These are phyloP conservation scores for Hippopotamyrus pictus DNA, from an alignment of 2,797 vertebrate genomes.

Conservation along the genomic window DNA sequence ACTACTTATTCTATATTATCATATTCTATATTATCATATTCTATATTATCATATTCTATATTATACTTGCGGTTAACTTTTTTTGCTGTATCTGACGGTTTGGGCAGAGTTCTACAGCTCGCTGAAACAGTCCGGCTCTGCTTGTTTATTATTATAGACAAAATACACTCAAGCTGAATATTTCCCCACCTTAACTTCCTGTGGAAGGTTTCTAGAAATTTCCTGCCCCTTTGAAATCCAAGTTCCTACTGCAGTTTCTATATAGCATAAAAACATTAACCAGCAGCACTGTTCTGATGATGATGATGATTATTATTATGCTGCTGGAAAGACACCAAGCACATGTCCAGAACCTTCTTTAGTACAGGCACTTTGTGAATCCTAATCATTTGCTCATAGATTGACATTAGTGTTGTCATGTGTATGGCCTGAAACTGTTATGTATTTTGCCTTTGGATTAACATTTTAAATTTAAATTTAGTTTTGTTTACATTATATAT, in stretches of 20 bases:
- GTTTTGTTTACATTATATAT: background rate
- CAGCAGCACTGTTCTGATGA: background rate
- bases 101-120: background rate
- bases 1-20: background rate
- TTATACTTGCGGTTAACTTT: background rate
- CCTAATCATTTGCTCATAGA: background rate
- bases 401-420: background rate
- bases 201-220: background rate
- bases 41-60: background rate
- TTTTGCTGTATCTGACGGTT: background rate
- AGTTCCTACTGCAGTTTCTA: background rate
- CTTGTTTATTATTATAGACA: background rate
- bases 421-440: background rate
- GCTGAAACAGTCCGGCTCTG: background rate
- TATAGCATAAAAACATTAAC: background rate
- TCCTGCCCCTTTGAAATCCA: background rate
- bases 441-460: background rate
- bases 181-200: background rate
- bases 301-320: background rate
- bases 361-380: background rate
- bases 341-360: background rate
- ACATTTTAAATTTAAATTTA: background rate
- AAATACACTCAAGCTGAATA: background rate
- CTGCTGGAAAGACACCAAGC: background rate
- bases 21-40: background rate